Percentiles rank a stretch among this genome's conserved stretches.
These are phyloP conservation scores for Dolomedes plantarius DNA, from an alignment of 2,888 invertebrate species.

Conservation along the genomic window DNA sequence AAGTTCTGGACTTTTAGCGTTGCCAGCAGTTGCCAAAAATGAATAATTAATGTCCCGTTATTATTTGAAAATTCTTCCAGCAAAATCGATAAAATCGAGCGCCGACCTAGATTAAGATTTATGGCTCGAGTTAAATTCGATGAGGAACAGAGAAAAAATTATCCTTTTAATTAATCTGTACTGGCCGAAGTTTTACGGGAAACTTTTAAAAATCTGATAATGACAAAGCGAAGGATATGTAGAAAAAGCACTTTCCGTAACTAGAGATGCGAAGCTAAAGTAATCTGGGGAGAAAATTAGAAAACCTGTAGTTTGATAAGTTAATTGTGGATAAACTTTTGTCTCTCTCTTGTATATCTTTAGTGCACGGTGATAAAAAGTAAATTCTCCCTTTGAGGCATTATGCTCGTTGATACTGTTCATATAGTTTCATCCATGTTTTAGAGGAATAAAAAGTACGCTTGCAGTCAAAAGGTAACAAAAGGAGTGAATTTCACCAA, in stretches of 20 bases:
- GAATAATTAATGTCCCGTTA: conserved; percentile 66
- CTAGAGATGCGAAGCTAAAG: background rate
- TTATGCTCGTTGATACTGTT: conserved; percentile 23
- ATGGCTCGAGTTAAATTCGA: conserved; percentile 48
- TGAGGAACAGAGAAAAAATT: conserved; percentile 28
- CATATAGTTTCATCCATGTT: conserved; percentile 16
- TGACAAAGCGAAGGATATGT: conserved; percentile 22
- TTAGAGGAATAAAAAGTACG: no score
- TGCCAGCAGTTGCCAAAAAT: conserved; percentile 41
- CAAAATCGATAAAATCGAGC: conserved; percentile 60
- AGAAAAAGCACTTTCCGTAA: background rate
- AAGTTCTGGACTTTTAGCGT: background rate
- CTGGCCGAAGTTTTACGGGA: conserved; percentile 20
- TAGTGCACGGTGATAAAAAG: conserved; percentile 9
- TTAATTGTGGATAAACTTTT: background rate
- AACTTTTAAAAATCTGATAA: conserved; percentile 56
- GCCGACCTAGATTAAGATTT: conserved; percentile 54
- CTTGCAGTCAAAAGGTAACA: no score
- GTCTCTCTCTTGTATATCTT: background rate
- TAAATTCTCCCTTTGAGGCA: conserved; percentile 16
- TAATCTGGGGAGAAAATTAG: background rate
- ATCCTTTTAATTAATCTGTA: conserved; percentile 53
- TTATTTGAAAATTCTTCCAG: conserved; percentile 64
- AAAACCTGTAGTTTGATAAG: background rate
- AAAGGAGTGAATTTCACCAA: no score